phyloP scores from a whole-genome alignment of 2,888 invertebrate genomes.

The Oscheius onirici region DNA sequence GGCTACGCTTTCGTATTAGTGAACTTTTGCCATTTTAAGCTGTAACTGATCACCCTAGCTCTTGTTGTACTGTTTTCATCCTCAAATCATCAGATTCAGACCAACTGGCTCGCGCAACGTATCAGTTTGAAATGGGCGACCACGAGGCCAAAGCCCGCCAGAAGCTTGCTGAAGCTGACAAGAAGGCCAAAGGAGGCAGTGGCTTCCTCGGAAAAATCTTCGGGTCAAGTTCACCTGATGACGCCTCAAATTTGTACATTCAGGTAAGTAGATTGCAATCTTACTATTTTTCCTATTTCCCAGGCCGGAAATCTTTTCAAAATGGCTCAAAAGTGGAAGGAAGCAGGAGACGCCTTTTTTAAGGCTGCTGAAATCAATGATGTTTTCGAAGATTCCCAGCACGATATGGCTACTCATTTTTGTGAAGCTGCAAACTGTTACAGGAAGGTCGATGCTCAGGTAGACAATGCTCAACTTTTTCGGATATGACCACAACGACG shows the following conservation, averaged over 20 bases:
- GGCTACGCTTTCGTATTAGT: no score
- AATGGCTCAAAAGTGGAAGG: conserved; percentile 98
- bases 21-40: no score
- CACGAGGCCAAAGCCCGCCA: conserved; percentile 67
- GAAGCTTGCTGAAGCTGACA: conserved; percentile 68
- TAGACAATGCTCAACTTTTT: no score
- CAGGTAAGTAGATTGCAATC: conserved; percentile 48
- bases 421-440: conserved; percentile 94
- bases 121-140: conserved; percentile 56
- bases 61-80: no score
- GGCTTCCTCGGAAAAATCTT: conserved; percentile 61
- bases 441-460: conserved; percentile 66
- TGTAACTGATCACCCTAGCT: no score
- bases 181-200: conserved; percentile 66
- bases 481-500: no score
- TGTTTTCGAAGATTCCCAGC: conserved; percentile 76
- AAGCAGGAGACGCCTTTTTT: conserved; percentile 93
- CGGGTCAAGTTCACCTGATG: conserved; percentile 55
- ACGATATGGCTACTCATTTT: conserved; percentile 93
- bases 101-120: no score
- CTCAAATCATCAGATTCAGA: no score
- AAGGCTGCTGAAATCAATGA: conserved; percentile 87
- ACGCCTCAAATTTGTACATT: conserved; percentile 65
- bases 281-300: conserved; percentile 71
- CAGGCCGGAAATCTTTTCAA: conserved; percentile 96